phyloP scores from a whole-genome alignment of 1,140 invertebrate genomes.

The Gonioctena quinquepunctata region DNA sequence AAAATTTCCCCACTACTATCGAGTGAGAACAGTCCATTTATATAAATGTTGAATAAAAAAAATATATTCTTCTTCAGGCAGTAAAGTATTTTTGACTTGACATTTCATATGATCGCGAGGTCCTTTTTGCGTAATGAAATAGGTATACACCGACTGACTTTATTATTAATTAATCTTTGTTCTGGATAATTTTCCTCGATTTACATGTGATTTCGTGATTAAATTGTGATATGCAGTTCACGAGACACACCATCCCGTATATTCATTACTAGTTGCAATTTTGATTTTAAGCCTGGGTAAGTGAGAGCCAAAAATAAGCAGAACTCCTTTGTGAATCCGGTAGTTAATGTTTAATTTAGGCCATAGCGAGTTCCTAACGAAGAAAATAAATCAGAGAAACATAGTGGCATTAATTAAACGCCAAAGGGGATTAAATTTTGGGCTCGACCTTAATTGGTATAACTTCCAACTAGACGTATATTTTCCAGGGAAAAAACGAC shows the following conservation, averaged over 20 bases:
- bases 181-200: no score
- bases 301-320: background rate
- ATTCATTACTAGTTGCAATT: background rate
- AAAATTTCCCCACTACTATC: no score
- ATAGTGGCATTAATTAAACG: slow-evolving; percentile 2
- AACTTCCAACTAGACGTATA: slow-evolving; percentile 1
- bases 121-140: no score
- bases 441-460: background rate
- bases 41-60: no score
- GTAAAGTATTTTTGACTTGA: no score
- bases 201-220: no score
- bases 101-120: no score
- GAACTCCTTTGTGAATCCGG: background rate
- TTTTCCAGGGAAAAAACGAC: background rate
- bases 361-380: background rate
- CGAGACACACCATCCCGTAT: background rate
- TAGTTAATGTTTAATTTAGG: slow-evolving; percentile 4
- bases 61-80: no score
- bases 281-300: background rate
- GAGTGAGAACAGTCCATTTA: no score
- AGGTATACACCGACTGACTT: no score
- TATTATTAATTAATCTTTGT: no score
- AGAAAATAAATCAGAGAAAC: slow-evolving; percentile 4
- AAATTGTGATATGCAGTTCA: no score
- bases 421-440: slow-evolving; percentile 9